Conservation (phyloP, 2,797 vertebrate species). For the Clarias platycephalus region DNA sequence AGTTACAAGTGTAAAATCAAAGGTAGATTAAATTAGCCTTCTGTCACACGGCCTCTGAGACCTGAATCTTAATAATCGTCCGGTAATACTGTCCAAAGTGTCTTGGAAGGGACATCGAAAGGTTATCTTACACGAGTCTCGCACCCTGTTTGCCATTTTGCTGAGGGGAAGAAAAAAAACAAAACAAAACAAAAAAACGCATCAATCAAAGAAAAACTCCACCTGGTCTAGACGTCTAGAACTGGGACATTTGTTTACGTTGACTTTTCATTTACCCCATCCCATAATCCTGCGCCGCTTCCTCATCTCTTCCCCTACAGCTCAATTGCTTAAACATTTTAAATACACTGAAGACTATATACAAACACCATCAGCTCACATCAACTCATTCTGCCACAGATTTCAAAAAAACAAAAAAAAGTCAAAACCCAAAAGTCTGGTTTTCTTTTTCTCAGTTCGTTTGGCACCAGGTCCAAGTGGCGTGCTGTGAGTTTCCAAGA, state of each 20-base stretch:
- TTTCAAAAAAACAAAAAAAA: neutral
- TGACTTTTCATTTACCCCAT: conserved; percentile 21
- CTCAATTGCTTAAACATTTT: conserved; percentile 61
- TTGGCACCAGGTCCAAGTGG: conserved; percentile 31
- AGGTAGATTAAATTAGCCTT: neutral
- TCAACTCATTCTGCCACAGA: conserved; percentile 37
- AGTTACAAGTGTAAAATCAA: too few species aligned
- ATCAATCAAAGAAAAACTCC: conserved; percentile 7
- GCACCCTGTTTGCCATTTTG: conserved; percentile 71
- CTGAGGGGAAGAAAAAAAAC: conserved; percentile 7
- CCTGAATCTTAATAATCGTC: too few species aligned
- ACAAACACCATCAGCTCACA: conserved; percentile 63
- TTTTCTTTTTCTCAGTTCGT: conserved; percentile 3
- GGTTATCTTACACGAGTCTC: conserved; percentile 46
- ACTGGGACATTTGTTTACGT: conserved; percentile 17
- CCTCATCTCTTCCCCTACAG: neutral
- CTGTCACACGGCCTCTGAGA: neutral
- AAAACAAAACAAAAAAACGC: conserved; percentile 42
- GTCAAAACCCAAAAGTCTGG: neutral
- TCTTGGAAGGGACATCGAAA: conserved; percentile 36
- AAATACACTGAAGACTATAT: conserved; percentile 77
- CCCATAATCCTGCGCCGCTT: neutral
- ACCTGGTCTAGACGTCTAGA: neutral
- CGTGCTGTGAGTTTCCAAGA: conserved; percentile 24
- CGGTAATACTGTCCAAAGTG: conserved; percentile 28